Evolutionary conservation across 2,113 vertebrate species (phyloP), one percentile per base, ranked within the genome.

Genomic region (Stigmatopora nigra): DNA sequence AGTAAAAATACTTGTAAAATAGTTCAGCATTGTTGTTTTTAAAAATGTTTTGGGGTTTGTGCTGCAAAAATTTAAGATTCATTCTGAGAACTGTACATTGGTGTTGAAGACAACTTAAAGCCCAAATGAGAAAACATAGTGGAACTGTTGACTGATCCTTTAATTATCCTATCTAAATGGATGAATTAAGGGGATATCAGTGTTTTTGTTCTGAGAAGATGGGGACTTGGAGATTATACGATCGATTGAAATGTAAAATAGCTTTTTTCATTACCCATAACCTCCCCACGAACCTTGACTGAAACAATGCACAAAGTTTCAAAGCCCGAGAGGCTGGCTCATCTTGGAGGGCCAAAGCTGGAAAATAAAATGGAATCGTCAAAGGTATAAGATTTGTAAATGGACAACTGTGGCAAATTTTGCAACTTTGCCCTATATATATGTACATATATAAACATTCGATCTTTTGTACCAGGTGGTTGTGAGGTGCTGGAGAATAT

Each of bases 241-340:
- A 16, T 53, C 78, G 78, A 85, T 88, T 88, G 80, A 88, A 88
- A 89, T 89, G 85, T 85, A 87, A 89, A 89, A 82, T 70, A 81
- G 82, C 79, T 76, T 63, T 81, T 73, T 79, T 82, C 86, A 87
- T 88, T 90, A 87, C 75, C 77, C 82, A 88, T 87, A 86, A 87
- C 87, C 85, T 87, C 74, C 70, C 71, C 14, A 35, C 67, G 79
- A 89, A 88, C 83, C 83, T 89, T 64, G 64, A 70, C 68, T 88
- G 78, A 88, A 86, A 88, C 82, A 86, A 88, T 79, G 63, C 67
- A 72, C 71, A 76, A 72, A 67, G 73, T 84, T 90, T 88, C 77
- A 86, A 88, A 87, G 86, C 74, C 83, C 81, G 79, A 69, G 79
- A 82, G 59, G 68, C 73, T 83, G 78, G 67, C 71, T 12, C 71